Evolutionary conservation across 2,888 invertebrate genomes (phyloP).

Genomic region (Geotrupes spiniger): DNA sequence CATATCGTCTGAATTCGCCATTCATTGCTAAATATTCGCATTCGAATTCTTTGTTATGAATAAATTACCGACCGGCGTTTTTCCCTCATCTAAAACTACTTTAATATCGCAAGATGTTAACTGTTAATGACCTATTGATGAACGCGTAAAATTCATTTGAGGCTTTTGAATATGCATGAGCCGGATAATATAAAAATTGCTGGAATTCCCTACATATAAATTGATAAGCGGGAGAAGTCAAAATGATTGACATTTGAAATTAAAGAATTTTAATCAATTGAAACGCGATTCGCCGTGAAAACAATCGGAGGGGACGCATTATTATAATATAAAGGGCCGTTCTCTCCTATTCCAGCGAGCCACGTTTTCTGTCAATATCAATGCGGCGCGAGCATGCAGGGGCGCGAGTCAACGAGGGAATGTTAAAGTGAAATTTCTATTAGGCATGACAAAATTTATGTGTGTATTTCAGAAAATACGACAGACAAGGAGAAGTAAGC

Average conservation of each 20-base stretch:
- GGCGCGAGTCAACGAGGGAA: background rate
- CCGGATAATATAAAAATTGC: conserved; percentile 3
- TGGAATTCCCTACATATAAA: conserved; percentile 1
- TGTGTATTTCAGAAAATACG: no score
- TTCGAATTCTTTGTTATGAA: no score
- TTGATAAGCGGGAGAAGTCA: conserved; percentile 21
- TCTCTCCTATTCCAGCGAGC: conserved; percentile 3
- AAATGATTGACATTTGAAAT: conserved; percentile 41
- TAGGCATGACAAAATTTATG: background rate
- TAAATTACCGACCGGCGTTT: no score
- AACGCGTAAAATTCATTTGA: background rate
- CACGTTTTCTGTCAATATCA: conserved; percentile 1
- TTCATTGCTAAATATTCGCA: no score
- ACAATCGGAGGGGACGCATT: conserved; percentile 31
- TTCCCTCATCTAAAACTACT: no score
- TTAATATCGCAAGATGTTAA: no score
- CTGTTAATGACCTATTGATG: no score
- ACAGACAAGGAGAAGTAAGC: no score
- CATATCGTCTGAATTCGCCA: no score
- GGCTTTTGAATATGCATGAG: conserved; percentile 1
- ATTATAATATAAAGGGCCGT: conserved; percentile 26
- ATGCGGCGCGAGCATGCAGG: background rate
- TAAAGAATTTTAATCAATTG: conserved; percentile 43
- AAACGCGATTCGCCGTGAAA: conserved; percentile 36
- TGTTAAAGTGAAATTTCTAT: conserved; percentile 3